Evolutionary conservation across 2,888 invertebrate species (phyloP), one percentile per base, ranked within the genome.

Genomic region (Acutogordius australiensis): DNA sequence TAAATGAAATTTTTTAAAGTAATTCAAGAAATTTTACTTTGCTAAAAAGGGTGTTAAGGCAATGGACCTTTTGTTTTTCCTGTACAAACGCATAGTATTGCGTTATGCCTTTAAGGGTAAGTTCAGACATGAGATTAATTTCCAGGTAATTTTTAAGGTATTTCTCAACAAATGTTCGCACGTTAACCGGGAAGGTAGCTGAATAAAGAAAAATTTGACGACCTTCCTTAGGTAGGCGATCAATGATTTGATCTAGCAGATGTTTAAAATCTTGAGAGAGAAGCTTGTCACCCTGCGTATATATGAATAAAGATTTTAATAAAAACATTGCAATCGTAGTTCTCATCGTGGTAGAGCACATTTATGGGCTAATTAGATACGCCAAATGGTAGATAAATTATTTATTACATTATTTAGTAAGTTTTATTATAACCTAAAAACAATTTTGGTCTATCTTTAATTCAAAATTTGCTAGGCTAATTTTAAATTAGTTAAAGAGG

Each of bases 11-110:
- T n/a, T n/a, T n/a, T n/a, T n/a, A n/a, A n/a, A n/a, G n/a, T n/a
- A n/a, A n/a, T n/a, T n/a, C n/a, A n/a, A n/a, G 44, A 37, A n/a
- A 2, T 30, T 62, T 68, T 71, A 83, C 84, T 80, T 97, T 97
- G 66, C 94, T 90, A 78, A 97, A 97, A 67, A 97, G 78, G 68
- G 97, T 97, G 76, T 97, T 97, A 73, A 97, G 78, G 76, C 97
- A 97, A 75, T 97, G 94, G 67, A 97, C 94, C 77, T 97, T 99
- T 74, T 97, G 97, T 71, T 88, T 81, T 76, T 97, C 97, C 75
- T 97, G 94, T 64, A 97, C 97, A 77, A 91, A 99, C 69, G 97
- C 97, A 75, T 97, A 97, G 78, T 94, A 97, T 76, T 97, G 97
- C 68, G 97, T 97, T 65, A 97, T 91, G 72, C 97, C 97, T 73